Conservation (phyloP, 2,888 invertebrate species). For the Platycnemis pennipes region DNA sequence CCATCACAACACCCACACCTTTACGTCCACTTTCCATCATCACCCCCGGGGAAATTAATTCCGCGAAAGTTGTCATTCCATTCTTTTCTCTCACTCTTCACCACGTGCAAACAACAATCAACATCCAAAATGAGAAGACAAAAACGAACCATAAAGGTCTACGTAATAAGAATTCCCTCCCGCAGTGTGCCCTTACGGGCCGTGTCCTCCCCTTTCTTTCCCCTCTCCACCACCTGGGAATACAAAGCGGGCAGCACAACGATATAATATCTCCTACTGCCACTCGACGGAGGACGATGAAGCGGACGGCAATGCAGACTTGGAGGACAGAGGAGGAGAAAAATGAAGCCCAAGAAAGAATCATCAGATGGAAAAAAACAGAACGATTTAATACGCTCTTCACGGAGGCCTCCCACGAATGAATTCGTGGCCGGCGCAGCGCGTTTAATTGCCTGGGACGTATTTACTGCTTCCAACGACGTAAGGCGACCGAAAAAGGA, state of each 20-base stretch:
- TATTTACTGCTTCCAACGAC: not conserved
- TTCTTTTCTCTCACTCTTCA: not conserved
- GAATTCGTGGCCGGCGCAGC: not conserved
- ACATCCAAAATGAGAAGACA: not conserved
- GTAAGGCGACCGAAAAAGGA: not conserved
- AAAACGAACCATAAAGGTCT: conserved; percentile 48
- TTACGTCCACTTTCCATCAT: not conserved
- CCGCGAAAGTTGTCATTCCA: conserved; percentile 29
- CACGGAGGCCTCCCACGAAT: not conserved
- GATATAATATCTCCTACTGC: not conserved
- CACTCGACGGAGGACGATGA: not conserved
- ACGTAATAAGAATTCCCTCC: conserved; percentile 38
- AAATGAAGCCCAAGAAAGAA: not conserved
- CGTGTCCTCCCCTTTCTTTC: not conserved
- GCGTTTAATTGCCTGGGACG: conserved; percentile 16
- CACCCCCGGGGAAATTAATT: conserved; percentile 56
- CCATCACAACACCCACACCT: not conserved
- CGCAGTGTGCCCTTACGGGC: too few species aligned
- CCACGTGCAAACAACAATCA: not conserved
- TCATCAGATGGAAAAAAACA: not conserved
- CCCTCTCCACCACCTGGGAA: not conserved
- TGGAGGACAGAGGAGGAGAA: not conserved
- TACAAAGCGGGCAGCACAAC: not conserved
- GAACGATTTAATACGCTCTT: not conserved
- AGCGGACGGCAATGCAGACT: not conserved